Base-by-base conservation (phyloP, 2,113 vertebrate species). In the Nerophis lumbriciformis region DNA sequence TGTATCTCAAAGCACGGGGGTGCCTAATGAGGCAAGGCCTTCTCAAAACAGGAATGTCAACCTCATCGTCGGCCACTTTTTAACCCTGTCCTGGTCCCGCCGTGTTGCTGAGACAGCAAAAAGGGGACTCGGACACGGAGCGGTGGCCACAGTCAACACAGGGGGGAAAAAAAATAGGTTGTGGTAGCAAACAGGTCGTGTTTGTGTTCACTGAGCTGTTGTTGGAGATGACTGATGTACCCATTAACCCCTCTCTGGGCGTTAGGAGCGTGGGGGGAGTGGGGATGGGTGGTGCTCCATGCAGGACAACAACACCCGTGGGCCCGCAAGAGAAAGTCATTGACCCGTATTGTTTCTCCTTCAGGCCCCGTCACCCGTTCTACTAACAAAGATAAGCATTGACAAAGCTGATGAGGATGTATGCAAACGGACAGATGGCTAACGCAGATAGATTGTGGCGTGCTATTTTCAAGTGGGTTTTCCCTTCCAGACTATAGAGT, bases 201-300 rank as follows among this genome's bases (percentile, higher is more conserved):
- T 61, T 88, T 87, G 81, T 87, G 79, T 83, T 85, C 79, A 69
- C 61, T 78, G 72, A 72, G 69, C 77, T 45, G 13, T 75, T 77
- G 75, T 53, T 65, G 74, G 76, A 81, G 65, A 83, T 87, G 86
- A 90, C 76, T 83, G 85, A 87, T 88, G 79, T 79, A 69, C 75
- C 73, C 83, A 85, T 87, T 88, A 85, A 79, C 72, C 71, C 68
- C 73, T 58, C 63, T 72, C 63, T 65, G 60, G 71, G 78, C 71
- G 78, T 65, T 52, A 58, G 76, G 73, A 71, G 72, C 4, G 65
- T 54, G 75, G 71, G 75, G 71, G 47, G 1, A 47, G 49, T 1
- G 19, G 64, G 1, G 52, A 21, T 5, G 3, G 39, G 10, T 44
- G 57, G 11, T 47, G 72, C 72, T 74, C 71, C 45, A 63, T 28